These are phyloP conservation scores for Tangara arthus DNA, from an alignment of 2,797 vertebrate species.

Conservation along the genomic window DNA sequence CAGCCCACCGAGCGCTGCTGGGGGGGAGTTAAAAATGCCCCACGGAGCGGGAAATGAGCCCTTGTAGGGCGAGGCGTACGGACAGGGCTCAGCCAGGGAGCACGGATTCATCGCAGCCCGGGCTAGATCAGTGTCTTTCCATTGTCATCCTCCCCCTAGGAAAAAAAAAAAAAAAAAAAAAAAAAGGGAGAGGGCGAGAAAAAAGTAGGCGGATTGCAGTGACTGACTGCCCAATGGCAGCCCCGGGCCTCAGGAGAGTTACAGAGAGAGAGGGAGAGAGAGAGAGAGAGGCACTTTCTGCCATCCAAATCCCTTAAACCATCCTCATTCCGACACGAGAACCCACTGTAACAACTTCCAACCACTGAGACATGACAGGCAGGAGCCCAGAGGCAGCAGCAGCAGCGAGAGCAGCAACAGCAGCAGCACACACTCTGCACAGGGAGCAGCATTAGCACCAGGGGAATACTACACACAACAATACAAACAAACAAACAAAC, in stretches of 20 bases:
- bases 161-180: slow-evolving; percentile 51
- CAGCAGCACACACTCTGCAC: slow-evolving; percentile 75
- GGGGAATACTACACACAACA: slow-evolving; percentile 65
- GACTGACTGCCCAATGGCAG: slow-evolving; percentile 89
- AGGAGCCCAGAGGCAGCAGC: slow-evolving; percentile 69
- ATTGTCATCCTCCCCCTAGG: slow-evolving; percentile 76
- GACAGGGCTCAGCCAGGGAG: not conserved
- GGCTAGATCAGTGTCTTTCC: slow-evolving; percentile 78
- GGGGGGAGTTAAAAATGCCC: not conserved
- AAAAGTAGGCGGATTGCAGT: slow-evolving; percentile 81
- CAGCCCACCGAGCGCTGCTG: not conserved
- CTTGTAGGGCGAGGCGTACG: not conserved
- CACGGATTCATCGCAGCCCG: not conserved
- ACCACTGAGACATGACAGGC: slow-evolving; percentile 86
- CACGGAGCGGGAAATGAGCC: not conserved
- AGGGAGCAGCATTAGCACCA: slow-evolving; percentile 77
- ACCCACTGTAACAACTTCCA: slow-evolving; percentile 80
- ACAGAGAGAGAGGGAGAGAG: slow-evolving; percentile 37
- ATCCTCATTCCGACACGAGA: slow-evolving; percentile 83
- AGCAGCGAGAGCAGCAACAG: slow-evolving; percentile 55
- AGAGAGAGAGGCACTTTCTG: slow-evolving; percentile 73
- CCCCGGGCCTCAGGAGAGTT: slow-evolving; percentile 84
- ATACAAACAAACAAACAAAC: slow-evolving; percentile 63
- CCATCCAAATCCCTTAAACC: slow-evolving; percentile 86
- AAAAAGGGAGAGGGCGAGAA: not conserved